Percentiles rank a stretch among this genome's conserved stretches.
These are phyloP conservation scores for Geothlypis trichas DNA, from an alignment of 2,113 vertebrate genomes.

Conservation along the genomic window DNA sequence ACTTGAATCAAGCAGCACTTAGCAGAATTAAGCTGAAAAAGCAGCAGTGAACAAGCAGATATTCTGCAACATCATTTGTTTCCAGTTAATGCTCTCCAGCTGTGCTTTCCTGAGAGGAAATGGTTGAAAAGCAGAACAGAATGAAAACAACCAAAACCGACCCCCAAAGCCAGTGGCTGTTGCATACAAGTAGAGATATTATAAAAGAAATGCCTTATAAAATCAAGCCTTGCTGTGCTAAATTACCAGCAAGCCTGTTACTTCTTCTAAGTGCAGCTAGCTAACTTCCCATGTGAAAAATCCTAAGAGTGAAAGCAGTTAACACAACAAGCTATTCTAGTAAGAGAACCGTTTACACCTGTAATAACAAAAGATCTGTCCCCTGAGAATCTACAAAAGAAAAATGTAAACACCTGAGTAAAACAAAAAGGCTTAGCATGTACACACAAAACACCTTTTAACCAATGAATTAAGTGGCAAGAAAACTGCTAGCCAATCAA, in stretches of 20 bases:
- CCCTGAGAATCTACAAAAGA: neutral
- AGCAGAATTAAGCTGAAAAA: neutral
- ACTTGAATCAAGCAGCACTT: neutral
- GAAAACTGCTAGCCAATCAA: neutral
- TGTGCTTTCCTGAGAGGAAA: neutral
- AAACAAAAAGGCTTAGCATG: neutral
- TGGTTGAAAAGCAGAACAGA: neutral
- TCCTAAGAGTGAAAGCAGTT: neutral
- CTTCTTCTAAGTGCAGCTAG: neutral
- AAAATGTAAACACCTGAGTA: neutral
- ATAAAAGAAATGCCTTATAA: neutral
- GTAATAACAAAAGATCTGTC: neutral
- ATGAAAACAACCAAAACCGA: neutral
- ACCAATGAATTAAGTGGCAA: neutral
- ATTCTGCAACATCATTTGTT: constrained; percentile 19
- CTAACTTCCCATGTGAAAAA: neutral
- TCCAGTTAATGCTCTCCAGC: constrained; percentile 7
- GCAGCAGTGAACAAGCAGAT: constrained; percentile 1
- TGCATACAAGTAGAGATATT: neutral
- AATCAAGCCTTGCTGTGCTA: neutral
- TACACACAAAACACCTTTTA: neutral
- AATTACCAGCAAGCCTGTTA: neutral
- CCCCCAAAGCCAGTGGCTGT: neutral
- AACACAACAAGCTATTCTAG: neutral
- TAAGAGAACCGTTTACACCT: neutral